phyloP scores from a whole-genome alignment of 2,113 vertebrate species.

The Forbesichthys papilliferus region DNA sequence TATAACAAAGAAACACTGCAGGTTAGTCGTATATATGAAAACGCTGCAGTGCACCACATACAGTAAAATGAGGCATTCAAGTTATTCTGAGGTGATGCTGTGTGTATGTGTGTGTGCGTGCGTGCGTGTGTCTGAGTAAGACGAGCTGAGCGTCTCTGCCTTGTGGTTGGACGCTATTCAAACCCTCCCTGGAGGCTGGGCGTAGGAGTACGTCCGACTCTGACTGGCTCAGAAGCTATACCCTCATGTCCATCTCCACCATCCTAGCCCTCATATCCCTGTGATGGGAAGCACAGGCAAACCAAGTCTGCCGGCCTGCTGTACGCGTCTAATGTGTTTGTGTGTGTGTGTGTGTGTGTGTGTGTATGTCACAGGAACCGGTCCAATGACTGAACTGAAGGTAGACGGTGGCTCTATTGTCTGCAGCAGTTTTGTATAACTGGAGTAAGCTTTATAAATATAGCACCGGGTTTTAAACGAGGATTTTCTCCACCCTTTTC shows the following conservation, averaged over 20 bases:
- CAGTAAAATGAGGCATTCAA: conserved; percentile 79
- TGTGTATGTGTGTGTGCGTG: conserved; percentile 45
- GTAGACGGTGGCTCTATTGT: conserved; percentile 64
- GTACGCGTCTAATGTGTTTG: conserved; percentile 26
- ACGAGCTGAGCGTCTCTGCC: conserved; percentile 25
- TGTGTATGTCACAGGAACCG: conserved; percentile 63
- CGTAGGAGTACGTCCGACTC: conserved; percentile 32
- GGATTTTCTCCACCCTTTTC: conserved; percentile 25
- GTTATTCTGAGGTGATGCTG: conserved; percentile 78
- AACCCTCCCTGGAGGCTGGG: conserved; percentile 38
- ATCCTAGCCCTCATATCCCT: conserved; percentile 23
- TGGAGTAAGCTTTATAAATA: conserved; percentile 70
- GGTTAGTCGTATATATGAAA: conserved; percentile 57
- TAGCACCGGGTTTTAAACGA: conserved; percentile 72
- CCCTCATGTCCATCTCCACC: no score
- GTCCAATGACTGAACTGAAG: conserved; percentile 69
- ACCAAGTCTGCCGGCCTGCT: conserved; percentile 47
- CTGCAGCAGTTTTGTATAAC: conserved; percentile 51
- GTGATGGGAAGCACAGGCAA: conserved; percentile 52
- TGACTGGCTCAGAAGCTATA: neutral
- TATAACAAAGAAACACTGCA: conserved; percentile 48
- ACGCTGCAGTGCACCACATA: conserved; percentile 61
- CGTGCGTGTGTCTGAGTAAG: conserved; percentile 3
- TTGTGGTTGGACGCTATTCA: conserved; percentile 37
- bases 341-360: conserved; percentile 23